Evolutionary conservation across 2,797 vertebrate species (phyloP), one percentile per base, ranked within the genome.

Genomic region (Malacoctenus gilli): DNA sequence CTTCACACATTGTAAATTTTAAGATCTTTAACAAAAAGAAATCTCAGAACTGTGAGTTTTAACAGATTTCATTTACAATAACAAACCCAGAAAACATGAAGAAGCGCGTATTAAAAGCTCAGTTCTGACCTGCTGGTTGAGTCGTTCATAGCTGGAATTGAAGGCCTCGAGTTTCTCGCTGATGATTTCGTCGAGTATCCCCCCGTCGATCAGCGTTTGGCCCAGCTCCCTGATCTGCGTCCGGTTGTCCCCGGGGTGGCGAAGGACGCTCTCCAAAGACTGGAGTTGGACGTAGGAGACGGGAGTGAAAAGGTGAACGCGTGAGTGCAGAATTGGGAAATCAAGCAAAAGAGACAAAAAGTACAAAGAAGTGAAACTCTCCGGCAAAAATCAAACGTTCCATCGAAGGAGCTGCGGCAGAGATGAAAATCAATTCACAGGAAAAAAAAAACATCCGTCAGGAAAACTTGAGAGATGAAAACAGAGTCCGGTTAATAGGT

Each of bases 191-290:
- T 99, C 96, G 18, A 99, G 92, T 68, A 98, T 96, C 19, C 96
- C 97, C 42, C 97, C 97, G 11, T 99, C 97, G 53, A 99, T 96
- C 81, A 99, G 78, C 0, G 96, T 99, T 89, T 99, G 97, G 28
- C 95, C 95, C 41, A 99, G 92, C 78, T 99, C 97, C 58, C 95
- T 92, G 84, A 99, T 98, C 86, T 99, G 97, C 0, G 95, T 98
- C 63, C 96, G 91, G 86, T 99, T 99, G 82, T 99, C 97, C n/a
- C 93, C 92, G 0, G 97, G 97, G 77, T 99, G 96, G 16, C 95
- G 94, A 32, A 98, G 87, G 47, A 95, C 93, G 4, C 90, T 92
- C 83, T 99, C 97, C 85, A 99, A 65, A 49, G 86, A 86, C 92
- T 93, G 71, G 53, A 37, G 42, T 39, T 18, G n/a, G 50, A 52